Evolutionary conservation across 1,140 invertebrate genomes (phyloP), one percentile per base, ranked within the genome.

Genomic region (Portunus trituberculatus): DNA sequence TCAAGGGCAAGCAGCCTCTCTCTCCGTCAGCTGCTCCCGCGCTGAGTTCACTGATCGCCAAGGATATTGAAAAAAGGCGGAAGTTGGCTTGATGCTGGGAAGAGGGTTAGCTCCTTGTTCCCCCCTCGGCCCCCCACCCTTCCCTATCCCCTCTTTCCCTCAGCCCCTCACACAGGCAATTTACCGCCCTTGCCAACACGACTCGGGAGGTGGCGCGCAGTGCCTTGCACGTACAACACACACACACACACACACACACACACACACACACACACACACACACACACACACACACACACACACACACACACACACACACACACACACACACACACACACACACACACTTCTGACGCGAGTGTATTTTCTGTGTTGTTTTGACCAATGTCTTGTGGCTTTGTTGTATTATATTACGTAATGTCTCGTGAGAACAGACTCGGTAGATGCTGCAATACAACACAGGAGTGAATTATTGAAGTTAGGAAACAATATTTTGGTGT

Each of bases 41-140:
- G 45, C 52, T 0, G 84, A 93, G 92, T 93, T 93, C 32, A 86
- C 32, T 93, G 87, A 88, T 93, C 87, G 92, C 92, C 45, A 32
- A 28, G 92, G 46, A 93, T 93, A 52, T 83, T 86, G 46, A 28
- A 29, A 59, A 46, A 46, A 59, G 83, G 76, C 31, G 86, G 86
- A 88, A 88, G 86, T 39, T 45, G 83, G 83, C 39, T 93, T 93
- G 92, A 82, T 31, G 52, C 28, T 76, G 32, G 92, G 82, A 91
- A 91, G 89, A 91, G 89, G 89, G 89, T 48, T 91, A 91, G 89
- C 89, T 91, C 28, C 32, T 48, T 92, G n/a, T 29, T 3, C 92
- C 29, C 32, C 67, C 16, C 0, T 28, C 2, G 12, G 0, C 32
- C 92, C 16, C 82, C 20, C 16, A 20, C 82, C 82, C 39, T 45